These are phyloP conservation scores for Ageneiosus marmoratus DNA, from an alignment of 2,113 vertebrate species.

Conservation along the genomic window DNA sequence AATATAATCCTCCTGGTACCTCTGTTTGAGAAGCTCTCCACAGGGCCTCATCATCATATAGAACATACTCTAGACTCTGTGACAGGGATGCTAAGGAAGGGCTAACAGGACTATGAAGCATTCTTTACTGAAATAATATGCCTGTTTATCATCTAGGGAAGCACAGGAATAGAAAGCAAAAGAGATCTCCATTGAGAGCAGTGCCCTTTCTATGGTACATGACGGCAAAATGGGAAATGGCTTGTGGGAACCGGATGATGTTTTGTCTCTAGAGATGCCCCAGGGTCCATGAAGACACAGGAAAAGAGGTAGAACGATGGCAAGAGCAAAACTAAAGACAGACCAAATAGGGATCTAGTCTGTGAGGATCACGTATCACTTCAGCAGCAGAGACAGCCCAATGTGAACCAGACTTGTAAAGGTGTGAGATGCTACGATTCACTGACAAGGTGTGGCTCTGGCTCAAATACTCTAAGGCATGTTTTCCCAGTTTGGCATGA, in stretches of 20 bases:
- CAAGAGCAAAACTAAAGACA: not conserved
- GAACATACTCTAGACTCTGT: slow-evolving; percentile 18
- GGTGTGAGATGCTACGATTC: slow-evolving; percentile 35
- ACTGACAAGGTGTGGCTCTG: slow-evolving; percentile 28
- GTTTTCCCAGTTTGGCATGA: slow-evolving; percentile 14
- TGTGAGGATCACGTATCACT: slow-evolving; percentile 43
- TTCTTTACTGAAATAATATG: slow-evolving; percentile 45
- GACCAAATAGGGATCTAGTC: slow-evolving; percentile 15
- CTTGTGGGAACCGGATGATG: slow-evolving; percentile 42
- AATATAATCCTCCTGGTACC: slow-evolving; percentile 39
- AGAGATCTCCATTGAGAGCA: slow-evolving; percentile 44
- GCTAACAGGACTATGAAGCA: slow-evolving; percentile 28
- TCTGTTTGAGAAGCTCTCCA: slow-evolving; percentile 39
- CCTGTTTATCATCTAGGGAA: slow-evolving; percentile 46
- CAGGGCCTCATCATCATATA: slow-evolving; percentile 44
- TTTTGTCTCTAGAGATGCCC: slow-evolving; percentile 12
- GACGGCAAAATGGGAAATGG: slow-evolving; percentile 23
- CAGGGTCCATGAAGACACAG: slow-evolving; percentile 32
- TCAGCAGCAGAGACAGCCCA: not conserved
- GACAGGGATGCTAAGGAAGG: slow-evolving; percentile 46
- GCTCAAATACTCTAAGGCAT: slow-evolving; percentile 21
- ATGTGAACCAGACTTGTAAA: slow-evolving; percentile 40
- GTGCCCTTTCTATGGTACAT: slow-evolving; percentile 29
- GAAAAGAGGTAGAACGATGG: slow-evolving; percentile 12
- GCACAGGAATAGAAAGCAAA: slow-evolving; percentile 4